Conservation (phyloP, 2,113 vertebrate genomes). For the Leucopsar rothschildi region DNA sequence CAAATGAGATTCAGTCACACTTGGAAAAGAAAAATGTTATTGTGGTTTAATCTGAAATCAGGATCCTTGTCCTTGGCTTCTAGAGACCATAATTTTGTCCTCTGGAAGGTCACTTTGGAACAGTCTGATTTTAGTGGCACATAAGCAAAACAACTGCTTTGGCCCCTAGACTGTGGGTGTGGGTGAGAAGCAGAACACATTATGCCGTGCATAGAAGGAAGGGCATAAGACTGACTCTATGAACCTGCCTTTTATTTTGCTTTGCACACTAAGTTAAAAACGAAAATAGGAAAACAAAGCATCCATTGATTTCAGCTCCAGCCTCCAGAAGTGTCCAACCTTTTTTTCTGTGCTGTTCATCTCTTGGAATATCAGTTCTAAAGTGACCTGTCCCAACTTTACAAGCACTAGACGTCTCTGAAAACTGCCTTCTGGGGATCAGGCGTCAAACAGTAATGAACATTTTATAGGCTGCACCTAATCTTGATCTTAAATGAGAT, state of each 20-base stretch:
- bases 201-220: neutral
- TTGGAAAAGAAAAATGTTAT: neutral
- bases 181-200: neutral
- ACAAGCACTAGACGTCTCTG: neutral
- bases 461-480: neutral
- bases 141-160: neutral
- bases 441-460: neutral
- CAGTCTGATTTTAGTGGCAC: neutral
- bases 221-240: neutral
- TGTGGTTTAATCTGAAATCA: neutral
- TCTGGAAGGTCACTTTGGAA: neutral
- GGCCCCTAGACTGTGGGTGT: neutral
- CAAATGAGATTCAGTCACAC: neutral
- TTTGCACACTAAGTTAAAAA: neutral
- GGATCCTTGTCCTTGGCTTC: neutral
- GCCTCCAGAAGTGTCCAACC: neutral
- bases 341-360: neutral
- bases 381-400: neutral
- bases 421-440: neutral
- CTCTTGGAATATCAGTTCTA: neutral
- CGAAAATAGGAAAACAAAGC: neutral
- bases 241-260: neutral
- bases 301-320: neutral
- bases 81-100: neutral
- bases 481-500: neutral